Conservation (phyloP, 2,113 vertebrate genomes). For the Channa argus region DNA sequence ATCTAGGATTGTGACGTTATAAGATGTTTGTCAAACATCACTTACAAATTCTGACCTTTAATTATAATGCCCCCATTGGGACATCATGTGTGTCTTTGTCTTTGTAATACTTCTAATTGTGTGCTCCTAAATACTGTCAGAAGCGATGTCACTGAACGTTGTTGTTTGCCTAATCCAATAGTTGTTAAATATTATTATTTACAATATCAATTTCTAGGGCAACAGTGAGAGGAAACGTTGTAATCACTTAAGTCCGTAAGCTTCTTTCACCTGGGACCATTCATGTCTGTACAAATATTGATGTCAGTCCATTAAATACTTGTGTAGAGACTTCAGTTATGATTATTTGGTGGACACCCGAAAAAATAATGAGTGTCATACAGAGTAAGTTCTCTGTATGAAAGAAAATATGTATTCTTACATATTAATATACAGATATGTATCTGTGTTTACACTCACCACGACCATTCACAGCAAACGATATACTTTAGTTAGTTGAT, state of each 20-base stretch:
- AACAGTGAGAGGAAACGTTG: neutral
- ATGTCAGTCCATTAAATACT: neutral
- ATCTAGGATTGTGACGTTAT: neutral
- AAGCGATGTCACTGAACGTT: neutral
- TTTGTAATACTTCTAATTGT: neutral
- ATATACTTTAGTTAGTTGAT: constrained; percentile 8
- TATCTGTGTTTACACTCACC: constrained; percentile 13
- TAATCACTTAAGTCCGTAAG: neutral
- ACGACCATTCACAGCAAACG: constrained; percentile 7
- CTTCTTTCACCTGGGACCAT: neutral
- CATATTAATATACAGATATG: neutral
- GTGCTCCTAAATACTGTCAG: neutral
- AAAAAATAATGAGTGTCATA: too few species aligned
- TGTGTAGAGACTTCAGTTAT: neutral
- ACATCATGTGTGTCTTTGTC: neutral
- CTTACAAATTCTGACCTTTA: constrained; percentile 40
- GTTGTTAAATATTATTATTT: neutral
- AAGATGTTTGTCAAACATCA: constrained; percentile 41
- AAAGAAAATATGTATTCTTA: neutral
- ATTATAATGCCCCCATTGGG: constrained; percentile 14
- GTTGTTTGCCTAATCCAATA: neutral
- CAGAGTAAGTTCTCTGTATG: neutral
- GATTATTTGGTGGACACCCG: too few species aligned
- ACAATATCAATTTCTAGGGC: neutral
- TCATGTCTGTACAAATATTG: neutral